Conservation (phyloP, 1,140 invertebrate species). For the Chionoecetes opilio region DNA sequence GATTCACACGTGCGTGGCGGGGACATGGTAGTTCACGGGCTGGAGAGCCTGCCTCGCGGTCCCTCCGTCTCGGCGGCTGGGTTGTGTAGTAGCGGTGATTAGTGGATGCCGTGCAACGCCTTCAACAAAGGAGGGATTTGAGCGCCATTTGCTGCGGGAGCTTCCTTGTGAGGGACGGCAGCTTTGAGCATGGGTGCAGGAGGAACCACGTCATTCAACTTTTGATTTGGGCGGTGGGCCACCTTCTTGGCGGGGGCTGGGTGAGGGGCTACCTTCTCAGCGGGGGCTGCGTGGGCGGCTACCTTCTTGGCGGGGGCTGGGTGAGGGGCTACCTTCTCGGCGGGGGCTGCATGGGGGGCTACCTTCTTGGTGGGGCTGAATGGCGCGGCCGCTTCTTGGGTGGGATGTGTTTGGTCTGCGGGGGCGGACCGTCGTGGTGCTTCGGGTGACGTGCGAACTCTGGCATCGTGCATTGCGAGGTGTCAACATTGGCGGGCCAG, state of each 20-base stretch:
- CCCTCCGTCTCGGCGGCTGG: background rate
- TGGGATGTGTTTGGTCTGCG: background rate
- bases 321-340: no score
- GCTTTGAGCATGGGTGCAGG: no score
- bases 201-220: no score
- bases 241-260: no score
- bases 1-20: no score
- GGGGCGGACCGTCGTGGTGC: background rate
- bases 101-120: background rate
- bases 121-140: slow-evolving; percentile 28
- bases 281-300: background rate
- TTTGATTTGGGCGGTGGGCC: no score
- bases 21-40: no score
- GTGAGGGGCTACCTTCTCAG: background rate
- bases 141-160: background rate
- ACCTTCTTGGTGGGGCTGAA: background rate
- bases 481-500: slow-evolving; percentile 80
- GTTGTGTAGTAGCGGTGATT: background rate
- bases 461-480: slow-evolving; percentile 76
- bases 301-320: no score
- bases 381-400: background rate
- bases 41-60: no score
- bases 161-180: background rate
- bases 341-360: background rate
- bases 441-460: background rate